Evolutionary conservation across 30 jellyfish, hydroid and myxozoan species (phyloP), one percentile per base, ranked within the genome.

Genomic region (Rhopilema esculentum): DNA sequence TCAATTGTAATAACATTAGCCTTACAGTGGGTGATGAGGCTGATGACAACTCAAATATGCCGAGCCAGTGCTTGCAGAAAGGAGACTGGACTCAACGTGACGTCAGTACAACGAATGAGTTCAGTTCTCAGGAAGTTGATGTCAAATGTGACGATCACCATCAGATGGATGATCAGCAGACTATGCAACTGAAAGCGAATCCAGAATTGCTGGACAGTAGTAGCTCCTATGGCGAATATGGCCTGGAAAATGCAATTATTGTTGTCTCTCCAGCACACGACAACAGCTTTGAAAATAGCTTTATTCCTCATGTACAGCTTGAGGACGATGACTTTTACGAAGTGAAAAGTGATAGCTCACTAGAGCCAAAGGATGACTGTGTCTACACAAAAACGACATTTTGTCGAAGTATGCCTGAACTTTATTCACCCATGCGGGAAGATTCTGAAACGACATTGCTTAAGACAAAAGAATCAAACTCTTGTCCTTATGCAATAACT

Each of bases 361-460:
- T 23, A 51, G 32, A 30, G 9, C 29, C 31, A 1, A 51, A 69
- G 26, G 57, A 62, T 4, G 57, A 49, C 19, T 66, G 64, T 62
- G 65, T 32, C 7, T 74, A 7, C 16, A 27, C 25, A 30, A 82
- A 85, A 7, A 29, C 64, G 16, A 20, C 73, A 75, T 57, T 19
- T 24, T 75, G 89, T 69, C 84, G 70, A 20, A 85, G 94, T 49
- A 85, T 85, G 94, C 94, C 94, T 16, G 94, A 85, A 28, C 40
- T 85, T 63, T 75, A 76, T 12, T 16, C 62, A 12, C 76, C 51
- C 4, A 16, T 53, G 33, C 70, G 48, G 28, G 19, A 50, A 27
- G 83, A 61, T 2, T 15, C 27, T 49, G 77, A 75, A 18, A 49
- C 77, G 21, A n/a, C 79, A 31, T 71, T 66, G 16, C 30, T 20